Evolutionary conservation across 2,797 vertebrate genomes (phyloP), one percentile per base, ranked within the genome.

Genomic region (Sebastes diaconus): DNA sequence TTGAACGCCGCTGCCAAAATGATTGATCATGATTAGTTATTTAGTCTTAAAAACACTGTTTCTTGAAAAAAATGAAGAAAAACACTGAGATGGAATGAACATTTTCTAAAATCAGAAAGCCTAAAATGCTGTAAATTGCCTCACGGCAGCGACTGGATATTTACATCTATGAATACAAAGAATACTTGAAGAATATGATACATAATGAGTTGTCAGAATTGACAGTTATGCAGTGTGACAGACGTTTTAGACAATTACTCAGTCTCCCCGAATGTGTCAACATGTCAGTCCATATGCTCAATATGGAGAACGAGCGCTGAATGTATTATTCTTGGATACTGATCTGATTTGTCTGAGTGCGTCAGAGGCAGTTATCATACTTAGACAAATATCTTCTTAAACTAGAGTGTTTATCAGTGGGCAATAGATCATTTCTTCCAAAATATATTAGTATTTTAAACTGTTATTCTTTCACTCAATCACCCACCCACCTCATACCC

Each of bases 211-310:
- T 64, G 54, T 70, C 63, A 58, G 32, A 42, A 54, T 32, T 63
- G 61, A 81, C 34, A n/a, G 54, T 61, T 18, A 22, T 39, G 22
- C 67, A 39, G 4, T 1, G 50, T 60, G 72, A 69, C 72, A 73
- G 64, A 76, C 52, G 9, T 70, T 67, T 57, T 34, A 66, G 59
- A 65, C 63, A 68, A 73, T 75, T 64, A 36, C 24, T 75, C 66
- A 32, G n/a, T 22, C 16, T n/a, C 29, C 58, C 14, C 55, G 18
- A 58, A 76, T 11, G 71, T 69, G 61, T 68, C 69, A 69, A 46
- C 42, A 18, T 57, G 32, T 71, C 68, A 20, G 59, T 77, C 54
- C 52, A 29, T 29, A 63, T 39, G 63, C 69, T 59, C 73, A 16
- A 6, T 22, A 8, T 42, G 69, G 12, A 68, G 32, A 46, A 68